phyloP scores from a whole-genome alignment of 2,888 invertebrate species.

The Lithosia quadra region DNA sequence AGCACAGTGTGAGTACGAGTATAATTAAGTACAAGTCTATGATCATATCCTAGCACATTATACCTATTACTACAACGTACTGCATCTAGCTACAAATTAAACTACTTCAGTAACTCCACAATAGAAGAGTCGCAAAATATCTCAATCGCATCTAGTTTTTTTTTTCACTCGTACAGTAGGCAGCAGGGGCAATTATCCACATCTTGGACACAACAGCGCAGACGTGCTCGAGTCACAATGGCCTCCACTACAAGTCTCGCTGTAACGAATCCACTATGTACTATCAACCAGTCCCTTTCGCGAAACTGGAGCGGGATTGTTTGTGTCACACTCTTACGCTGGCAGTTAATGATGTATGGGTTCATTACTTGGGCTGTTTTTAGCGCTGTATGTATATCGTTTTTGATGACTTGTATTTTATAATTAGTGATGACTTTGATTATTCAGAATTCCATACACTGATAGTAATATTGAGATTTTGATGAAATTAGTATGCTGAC shows the following conservation, averaged over 20 bases:
- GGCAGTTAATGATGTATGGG: conserved; percentile 83
- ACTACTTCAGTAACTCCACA: not conserved
- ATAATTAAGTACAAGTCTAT: too few relatives aligned
- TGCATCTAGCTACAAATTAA: not conserved
- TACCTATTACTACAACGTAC: too few relatives aligned
- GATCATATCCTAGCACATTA: too few relatives aligned
- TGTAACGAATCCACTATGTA: conserved; percentile 85
- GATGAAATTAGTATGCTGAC: too few relatives aligned
- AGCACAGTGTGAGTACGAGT: too few relatives aligned
- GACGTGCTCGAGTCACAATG: conserved; percentile 84
- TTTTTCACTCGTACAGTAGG: conserved; percentile 52
- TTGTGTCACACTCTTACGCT: conserved; percentile 75
- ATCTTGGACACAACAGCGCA: conserved; percentile 85
- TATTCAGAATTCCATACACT: too few relatives aligned
- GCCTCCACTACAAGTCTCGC: conserved; percentile 80
- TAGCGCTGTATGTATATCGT: conserved; percentile 60
- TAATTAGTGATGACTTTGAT: not conserved
- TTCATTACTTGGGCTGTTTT: conserved; percentile 75
- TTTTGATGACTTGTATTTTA: conserved; percentile 34
- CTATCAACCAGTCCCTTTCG: conserved; percentile 79
- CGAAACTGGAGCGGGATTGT: conserved; percentile 82
- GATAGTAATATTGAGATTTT: too few relatives aligned
- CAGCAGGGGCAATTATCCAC: conserved; percentile 83
- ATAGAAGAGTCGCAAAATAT: conserved; percentile 21
- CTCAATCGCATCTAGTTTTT: conserved; percentile 61